Evolutionary conservation across 2,888 invertebrate species (phyloP).

Genomic region (Bembecia ichneumoniformis): DNA sequence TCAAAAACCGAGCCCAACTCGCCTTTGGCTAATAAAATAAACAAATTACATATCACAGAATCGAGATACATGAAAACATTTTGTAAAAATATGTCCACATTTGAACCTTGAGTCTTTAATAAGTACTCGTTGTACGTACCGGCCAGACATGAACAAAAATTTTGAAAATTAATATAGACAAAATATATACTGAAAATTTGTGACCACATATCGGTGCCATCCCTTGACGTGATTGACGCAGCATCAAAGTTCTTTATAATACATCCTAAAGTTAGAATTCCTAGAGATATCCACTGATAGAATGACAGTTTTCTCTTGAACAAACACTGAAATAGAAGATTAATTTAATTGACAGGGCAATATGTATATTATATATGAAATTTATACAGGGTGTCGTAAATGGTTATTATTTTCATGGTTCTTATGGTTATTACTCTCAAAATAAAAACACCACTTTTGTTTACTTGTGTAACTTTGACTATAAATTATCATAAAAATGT

Average conservation of each 20-base stretch:
- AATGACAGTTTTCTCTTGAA: slow-evolving; percentile 85
- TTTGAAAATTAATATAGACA: slow-evolving; percentile 80
- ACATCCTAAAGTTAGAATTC: slow-evolving; percentile 89
- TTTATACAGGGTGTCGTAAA: too few relatives aligned
- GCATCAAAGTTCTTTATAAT: slow-evolving; percentile 87
- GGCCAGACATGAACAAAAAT: slow-evolving; percentile 92
- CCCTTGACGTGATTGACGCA: slow-evolving; percentile 44
- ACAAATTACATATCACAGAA: slow-evolving; percentile 92
- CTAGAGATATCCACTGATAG: slow-evolving; percentile 92
- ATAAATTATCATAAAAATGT: too few relatives aligned
- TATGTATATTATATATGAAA: too few relatives aligned
- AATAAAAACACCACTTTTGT: too few relatives aligned
- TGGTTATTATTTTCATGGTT: too few relatives aligned
- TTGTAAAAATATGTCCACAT: slow-evolving; percentile 91
- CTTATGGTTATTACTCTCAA: too few relatives aligned
- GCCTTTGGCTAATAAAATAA: slow-evolving; percentile 78
- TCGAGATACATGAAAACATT: slow-evolving; percentile 97
- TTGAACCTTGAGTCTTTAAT: slow-evolving; percentile 86
- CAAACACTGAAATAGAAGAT: slow-evolving; percentile 76
- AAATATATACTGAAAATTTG: slow-evolving; percentile 73
- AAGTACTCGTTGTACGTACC: slow-evolving; percentile 97
- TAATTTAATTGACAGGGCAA: not conserved
- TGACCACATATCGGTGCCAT: slow-evolving; percentile 37
- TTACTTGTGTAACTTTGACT: too few relatives aligned
- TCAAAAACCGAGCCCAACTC: slow-evolving; percentile 75